These are phyloP conservation scores for Bungarus multicinctus DNA, from an alignment of 2,113 vertebrate species.

Conservation along the genomic window DNA sequence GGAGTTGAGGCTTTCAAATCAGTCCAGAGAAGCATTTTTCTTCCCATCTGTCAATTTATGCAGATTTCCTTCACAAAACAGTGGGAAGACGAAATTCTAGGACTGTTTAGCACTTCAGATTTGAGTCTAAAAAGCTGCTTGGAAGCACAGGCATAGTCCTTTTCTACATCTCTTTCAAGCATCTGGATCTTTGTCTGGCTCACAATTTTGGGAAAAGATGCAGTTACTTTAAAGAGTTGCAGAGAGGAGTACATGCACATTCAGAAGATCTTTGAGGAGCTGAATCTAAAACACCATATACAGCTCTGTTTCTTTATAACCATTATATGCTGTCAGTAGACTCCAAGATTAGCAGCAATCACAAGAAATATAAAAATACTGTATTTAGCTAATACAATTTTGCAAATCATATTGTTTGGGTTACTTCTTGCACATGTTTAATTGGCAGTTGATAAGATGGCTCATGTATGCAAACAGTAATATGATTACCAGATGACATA, in stretches of 20 bases:
- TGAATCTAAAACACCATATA: background rate
- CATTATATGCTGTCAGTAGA: background rate
- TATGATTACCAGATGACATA: background rate
- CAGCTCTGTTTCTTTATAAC: background rate
- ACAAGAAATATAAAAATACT: background rate
- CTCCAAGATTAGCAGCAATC: background rate
- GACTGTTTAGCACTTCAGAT: background rate
- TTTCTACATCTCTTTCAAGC: background rate
- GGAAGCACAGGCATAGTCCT: background rate
- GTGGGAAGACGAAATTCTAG: background rate
- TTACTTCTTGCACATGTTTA: background rate
- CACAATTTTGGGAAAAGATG: background rate
- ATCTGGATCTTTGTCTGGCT: background rate
- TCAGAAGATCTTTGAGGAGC: background rate
- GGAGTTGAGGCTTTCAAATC: background rate
- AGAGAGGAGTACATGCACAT: background rate
- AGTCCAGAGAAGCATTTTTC: background rate
- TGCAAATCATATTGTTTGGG: background rate
- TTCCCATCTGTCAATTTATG: background rate
- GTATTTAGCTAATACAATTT: background rate
- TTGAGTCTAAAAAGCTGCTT: background rate
- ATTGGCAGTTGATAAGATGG: background rate
- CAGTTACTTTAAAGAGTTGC: background rate
- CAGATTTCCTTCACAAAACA: background rate
- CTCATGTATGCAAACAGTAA: background rate